Evolutionary conservation across 1,140 invertebrate genomes (phyloP), one percentile per base, ranked within the genome.

Genomic region (Acarapis woodi): DNA sequence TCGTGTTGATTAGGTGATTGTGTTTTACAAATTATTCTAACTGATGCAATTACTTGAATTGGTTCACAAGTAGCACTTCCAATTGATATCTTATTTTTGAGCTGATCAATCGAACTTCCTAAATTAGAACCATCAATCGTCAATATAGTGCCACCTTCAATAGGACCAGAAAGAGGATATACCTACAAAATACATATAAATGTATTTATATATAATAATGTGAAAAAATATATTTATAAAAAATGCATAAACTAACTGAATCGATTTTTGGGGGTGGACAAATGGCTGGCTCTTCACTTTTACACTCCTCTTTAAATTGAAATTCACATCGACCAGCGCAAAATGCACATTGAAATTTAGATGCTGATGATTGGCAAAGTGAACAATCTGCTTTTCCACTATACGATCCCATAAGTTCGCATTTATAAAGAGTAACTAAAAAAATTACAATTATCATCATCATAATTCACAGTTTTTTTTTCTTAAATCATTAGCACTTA

Each of bases 101-200:
- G 78, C 55, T 94, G 85, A 48, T 74, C 70, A 46, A 76, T 67
- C 42, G 70, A 70, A 32, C 83, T 63, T 0, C 87, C 88, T 19
- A 97, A 63, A 61, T 97, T 93, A 49, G 78, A 77, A 6, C 88
- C 88, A 58, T 77, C 73, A 39, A 97, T 90, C 3, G 80, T 90
- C 1, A 97, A 68, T 22, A 80, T 53, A 14, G 88, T 96, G 1
- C 87, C 87, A 18, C 88, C 88, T 62, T 87, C 76, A 32, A 83
- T 68, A 4, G 87, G 88, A 9, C 87, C 88, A 51, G 74, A 82
- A 22, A 80, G 51, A 1, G 88, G 88, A n/a, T n/a, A n/a, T n/a
- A n/a, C n/a, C n/a, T n/a, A n/a, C n/a, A n/a, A n/a, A n/a, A n/a
- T n/a, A n/a, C n/a, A n/a, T n/a, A n/a, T n/a, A n/a, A n/a, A n/a